Evolutionary conservation across 2,888 invertebrate species (phyloP).

Genomic region (Hyles lineata): DNA sequence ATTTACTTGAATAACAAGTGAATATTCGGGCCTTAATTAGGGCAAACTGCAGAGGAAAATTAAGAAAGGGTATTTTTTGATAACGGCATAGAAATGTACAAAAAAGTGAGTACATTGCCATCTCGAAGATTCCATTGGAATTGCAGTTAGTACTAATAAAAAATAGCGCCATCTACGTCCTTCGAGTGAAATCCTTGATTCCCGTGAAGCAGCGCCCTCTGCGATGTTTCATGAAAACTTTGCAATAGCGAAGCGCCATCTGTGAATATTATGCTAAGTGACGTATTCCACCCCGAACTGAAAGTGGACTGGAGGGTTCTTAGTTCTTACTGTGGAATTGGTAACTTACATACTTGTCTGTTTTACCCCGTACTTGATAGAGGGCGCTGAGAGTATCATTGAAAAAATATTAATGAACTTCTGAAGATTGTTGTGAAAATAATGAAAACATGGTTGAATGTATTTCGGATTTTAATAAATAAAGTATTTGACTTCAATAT

Average conservation of each 20-base stretch:
- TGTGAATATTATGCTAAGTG: background rate
- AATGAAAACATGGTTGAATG: no score
- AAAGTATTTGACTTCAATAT: no score
- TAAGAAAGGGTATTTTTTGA: no score
- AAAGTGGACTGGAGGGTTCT: constrained; percentile 7
- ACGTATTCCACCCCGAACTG: background rate
- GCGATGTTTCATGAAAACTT: background rate
- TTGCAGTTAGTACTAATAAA: background rate
- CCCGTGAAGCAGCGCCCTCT: constrained; percentile 10
- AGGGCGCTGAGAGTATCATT: background rate
- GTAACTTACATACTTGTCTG: background rate
- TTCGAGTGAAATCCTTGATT: background rate
- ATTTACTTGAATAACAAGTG: no score
- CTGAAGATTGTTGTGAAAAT: no score
- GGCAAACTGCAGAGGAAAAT: no score
- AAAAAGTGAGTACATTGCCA: no score
- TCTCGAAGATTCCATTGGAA: no score
- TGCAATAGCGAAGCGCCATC: constrained; percentile 5
- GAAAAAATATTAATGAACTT: background rate
- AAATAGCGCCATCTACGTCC: constrained; percentile 9
- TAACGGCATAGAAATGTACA: no score
- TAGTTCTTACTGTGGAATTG: background rate
- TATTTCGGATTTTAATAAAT: no score
- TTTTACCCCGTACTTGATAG: background rate
- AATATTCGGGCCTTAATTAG: no score